These are phyloP conservation scores for Columba janthina DNA, from an alignment of 2,113 vertebrate genomes.

Conservation along the genomic window DNA sequence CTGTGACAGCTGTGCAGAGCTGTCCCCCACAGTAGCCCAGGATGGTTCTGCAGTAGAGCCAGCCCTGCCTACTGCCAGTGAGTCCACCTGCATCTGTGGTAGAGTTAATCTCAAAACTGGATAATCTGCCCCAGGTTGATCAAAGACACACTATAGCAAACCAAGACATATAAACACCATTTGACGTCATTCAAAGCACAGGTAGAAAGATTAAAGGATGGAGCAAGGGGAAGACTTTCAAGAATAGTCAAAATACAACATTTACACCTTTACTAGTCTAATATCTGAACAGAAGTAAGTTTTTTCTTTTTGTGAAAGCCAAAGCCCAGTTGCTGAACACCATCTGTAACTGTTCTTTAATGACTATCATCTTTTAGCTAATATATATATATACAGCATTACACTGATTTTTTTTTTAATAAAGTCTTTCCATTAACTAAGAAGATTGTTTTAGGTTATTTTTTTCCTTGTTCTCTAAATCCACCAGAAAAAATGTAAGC, in stretches of 20 bases:
- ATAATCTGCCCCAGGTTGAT: neutral
- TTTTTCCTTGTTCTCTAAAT: neutral
- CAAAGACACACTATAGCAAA: neutral
- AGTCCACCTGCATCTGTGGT: neutral
- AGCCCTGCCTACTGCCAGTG: too few relatives aligned
- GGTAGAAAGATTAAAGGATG: neutral
- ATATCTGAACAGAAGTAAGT: neutral
- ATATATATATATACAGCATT: neutral
- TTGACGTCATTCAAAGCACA: neutral
- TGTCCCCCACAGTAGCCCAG: neutral
- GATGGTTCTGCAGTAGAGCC: neutral
- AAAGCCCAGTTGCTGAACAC: neutral
- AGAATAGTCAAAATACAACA: neutral
- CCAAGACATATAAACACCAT: neutral
- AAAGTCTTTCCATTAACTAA: neutral
- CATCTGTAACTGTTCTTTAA: neutral
- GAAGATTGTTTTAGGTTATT: neutral
- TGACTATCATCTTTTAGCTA: neutral
- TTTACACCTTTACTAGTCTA: neutral
- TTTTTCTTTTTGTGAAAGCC: neutral
- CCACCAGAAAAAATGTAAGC: neutral
- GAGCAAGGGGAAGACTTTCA: rapidly evolving
- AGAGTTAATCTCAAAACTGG: neutral
- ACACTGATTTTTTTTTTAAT: neutral
- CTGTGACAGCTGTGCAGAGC: neutral